phyloP scores from a whole-genome alignment of 2,888 invertebrate genomes.

The Agrilus biguttatus region DNA sequence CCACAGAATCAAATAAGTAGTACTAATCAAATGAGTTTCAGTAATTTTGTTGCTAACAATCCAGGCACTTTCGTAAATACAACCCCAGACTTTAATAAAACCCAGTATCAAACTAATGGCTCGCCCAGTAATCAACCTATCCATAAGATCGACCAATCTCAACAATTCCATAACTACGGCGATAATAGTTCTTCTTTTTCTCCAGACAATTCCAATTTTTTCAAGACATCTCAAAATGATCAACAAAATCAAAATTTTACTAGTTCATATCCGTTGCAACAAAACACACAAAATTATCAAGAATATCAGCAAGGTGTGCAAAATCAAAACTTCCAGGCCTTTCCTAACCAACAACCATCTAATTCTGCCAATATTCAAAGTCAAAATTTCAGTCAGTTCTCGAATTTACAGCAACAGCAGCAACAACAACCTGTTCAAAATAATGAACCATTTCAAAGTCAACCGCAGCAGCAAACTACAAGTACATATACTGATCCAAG shows the following conservation, averaged over 20 bases:
- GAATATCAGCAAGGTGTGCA: background rate
- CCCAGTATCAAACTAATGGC: conserved; percentile 1
- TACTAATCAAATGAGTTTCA: too few species aligned
- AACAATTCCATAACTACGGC: too few species aligned
- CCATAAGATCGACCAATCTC: background rate
- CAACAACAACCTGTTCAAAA: conserved; percentile 5
- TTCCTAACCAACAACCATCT: conserved; percentile 1
- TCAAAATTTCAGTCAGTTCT: conserved; percentile 2
- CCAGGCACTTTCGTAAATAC: background rate
- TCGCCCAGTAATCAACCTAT: conserved; percentile 4
- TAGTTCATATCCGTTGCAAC: conserved; percentile 1
- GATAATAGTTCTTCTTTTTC: background rate
- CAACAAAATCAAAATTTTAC: conserved; percentile 8
- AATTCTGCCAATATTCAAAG: conserved; percentile 1
- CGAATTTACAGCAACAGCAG: conserved; percentile 6
- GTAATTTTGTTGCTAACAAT: background rate
- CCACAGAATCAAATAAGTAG: too few species aligned
- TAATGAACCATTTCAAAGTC: conserved; percentile 1
- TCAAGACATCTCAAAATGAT: background rate
- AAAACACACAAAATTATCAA: background rate
- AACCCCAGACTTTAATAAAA: background rate
- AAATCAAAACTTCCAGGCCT: conserved; percentile 1
- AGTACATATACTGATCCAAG: conserved; percentile 1
- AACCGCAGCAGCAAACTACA: conserved; percentile 5
- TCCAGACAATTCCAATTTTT: background rate